Conservation (phyloP, 2,888 invertebrate genomes). For the Teinopalpus imperialis region DNA sequence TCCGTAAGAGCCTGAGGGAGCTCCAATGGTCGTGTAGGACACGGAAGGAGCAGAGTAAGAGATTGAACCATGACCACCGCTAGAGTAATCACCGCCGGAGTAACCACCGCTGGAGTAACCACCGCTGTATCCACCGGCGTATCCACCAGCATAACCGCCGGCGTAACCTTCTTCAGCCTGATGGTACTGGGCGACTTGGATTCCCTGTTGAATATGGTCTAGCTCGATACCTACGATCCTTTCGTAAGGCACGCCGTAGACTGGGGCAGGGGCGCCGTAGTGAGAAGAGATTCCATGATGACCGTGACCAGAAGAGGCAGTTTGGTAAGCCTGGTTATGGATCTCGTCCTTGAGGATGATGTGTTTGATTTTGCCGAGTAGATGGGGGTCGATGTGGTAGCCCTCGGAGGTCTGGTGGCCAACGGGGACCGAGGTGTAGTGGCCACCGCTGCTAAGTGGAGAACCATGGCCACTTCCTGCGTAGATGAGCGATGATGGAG, state of each 20-base stretch:
- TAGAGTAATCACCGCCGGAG: conserved; percentile 37
- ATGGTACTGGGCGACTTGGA: conserved; percentile 93
- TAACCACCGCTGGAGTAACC: conserved; percentile 35
- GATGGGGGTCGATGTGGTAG: conserved; percentile 89
- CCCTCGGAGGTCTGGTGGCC: conserved; percentile 92
- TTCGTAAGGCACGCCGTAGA: conserved; percentile 85
- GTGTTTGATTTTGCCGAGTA: conserved; percentile 91
- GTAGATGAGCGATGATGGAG: conserved; percentile 85
- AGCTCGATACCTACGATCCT: conserved; percentile 92
- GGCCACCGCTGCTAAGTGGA: conserved; percentile 84
- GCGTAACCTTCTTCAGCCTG: conserved; percentile 84
- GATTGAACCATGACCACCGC: conserved; percentile 51
- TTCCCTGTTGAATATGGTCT: conserved; percentile 91
- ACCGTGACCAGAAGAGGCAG: conserved; percentile 69
- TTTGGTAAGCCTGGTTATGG: conserved; percentile 75
- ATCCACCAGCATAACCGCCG: conserved; percentile 64
- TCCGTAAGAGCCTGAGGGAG: conserved; percentile 74
- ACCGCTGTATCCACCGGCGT: conserved; percentile 47
- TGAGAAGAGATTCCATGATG: conserved; percentile 83
- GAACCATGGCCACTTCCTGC: conserved; percentile 43
- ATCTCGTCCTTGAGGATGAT: conserved; percentile 91
- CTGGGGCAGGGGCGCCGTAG: conserved; percentile 86
- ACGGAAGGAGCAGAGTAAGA: conserved; percentile 51
- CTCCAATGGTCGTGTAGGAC: conserved; percentile 65
- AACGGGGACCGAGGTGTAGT: conserved; percentile 88